These are phyloP conservation scores for Athalia cordata DNA, from an alignment of 2,888 invertebrate species.

Conservation along the genomic window DNA sequence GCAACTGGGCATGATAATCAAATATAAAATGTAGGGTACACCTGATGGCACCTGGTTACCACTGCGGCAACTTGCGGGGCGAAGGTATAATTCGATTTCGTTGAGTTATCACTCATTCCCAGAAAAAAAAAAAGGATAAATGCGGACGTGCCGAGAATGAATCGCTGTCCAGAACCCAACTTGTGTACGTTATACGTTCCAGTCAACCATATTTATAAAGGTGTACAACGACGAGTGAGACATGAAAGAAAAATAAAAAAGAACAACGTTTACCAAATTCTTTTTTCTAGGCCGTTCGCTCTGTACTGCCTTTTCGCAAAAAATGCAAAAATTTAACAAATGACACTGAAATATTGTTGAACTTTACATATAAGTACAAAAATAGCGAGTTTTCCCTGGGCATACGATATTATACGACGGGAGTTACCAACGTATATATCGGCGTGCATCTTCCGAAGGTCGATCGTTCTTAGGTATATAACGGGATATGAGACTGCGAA, in stretches of 20 bases:
- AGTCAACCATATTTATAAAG: background rate
- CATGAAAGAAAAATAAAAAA: too few relatives aligned
- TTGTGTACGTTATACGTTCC: background rate
- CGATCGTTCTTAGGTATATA: conserved; percentile 20
- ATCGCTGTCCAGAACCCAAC: conserved; percentile 25
- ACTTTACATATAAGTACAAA: background rate
- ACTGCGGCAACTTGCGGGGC: conserved; percentile 59
- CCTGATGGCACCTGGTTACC: conserved; percentile 47
- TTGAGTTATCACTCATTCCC: conserved; percentile 70
- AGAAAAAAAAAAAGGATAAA: conserved; percentile 67
- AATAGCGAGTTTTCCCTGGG: conserved; percentile 16
- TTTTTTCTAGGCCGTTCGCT: too few relatives aligned
- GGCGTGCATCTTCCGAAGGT: conserved; percentile 29
- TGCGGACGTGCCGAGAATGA: conserved; percentile 68
- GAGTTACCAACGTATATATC: conserved; percentile 12
- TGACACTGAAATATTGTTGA: too few relatives aligned
- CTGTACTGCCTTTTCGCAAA: too few relatives aligned
- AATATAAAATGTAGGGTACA: conserved; percentile 38
- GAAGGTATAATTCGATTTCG: conserved; percentile 67
- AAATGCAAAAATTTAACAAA: too few relatives aligned
- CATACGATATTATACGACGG: conserved; percentile 15
- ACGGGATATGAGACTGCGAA: conserved; percentile 45
- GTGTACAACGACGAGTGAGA: background rate
- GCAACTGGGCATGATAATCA: conserved; percentile 21
- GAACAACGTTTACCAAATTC: too few relatives aligned